A percentile compares a stretch with the other conserved stretches of the same genome.
Conservation (phyloP, 2,113 vertebrate species). For the Nannospalax galili region DNA sequence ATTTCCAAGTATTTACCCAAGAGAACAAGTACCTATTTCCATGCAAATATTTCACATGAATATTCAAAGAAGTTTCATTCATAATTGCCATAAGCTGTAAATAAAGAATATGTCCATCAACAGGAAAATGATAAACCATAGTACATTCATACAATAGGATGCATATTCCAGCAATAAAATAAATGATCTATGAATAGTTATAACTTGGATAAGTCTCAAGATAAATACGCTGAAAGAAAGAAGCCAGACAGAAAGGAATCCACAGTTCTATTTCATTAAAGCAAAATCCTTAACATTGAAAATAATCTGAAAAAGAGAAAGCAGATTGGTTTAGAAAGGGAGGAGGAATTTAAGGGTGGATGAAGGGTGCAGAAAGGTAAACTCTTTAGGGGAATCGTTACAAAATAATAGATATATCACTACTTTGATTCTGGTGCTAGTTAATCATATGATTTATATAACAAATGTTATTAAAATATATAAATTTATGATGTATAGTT, state of each 20-base stretch:
- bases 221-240: not conserved
- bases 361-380: not conserved
- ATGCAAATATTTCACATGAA: not conserved
- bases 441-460: not conserved
- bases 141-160: not conserved
- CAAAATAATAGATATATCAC: not conserved
- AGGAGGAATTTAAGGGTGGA: not conserved
- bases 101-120: not conserved
- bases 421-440: not conserved
- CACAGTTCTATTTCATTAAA: not conserved
- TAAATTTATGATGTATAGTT: not conserved
- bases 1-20: not conserved
- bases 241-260: not conserved
- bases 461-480: not conserved
- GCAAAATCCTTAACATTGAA: not conserved
- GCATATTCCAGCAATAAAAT: not conserved
- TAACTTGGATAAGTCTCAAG: not conserved
- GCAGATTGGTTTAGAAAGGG: not conserved
- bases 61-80: not conserved
- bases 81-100: not conserved
- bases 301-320: not conserved
- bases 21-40: not conserved
- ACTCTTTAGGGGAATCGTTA: not conserved
- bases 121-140: not conserved
- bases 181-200: not conserved